A percentile compares a stretch with the other conserved stretches of the same genome.
Conservation (phyloP, 2,113 vertebrate species). For the Melanostigma gelatinosum region DNA sequence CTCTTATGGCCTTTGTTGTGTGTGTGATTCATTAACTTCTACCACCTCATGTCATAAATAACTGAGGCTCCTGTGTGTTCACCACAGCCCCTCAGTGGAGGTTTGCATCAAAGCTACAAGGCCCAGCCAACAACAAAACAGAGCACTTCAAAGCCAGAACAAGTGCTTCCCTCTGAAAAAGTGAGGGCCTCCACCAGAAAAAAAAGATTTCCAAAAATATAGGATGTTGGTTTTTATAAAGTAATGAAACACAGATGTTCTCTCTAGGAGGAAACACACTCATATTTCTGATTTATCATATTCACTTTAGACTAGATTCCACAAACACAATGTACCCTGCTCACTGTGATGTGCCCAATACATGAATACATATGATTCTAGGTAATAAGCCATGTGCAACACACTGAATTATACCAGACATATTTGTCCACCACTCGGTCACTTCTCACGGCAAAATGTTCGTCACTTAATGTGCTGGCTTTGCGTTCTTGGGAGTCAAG, state of each 20-base stretch:
- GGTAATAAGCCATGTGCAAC: not conserved
- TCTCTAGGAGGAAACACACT: not conserved
- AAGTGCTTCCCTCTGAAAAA: slow-evolving; percentile 36
- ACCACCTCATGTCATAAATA: slow-evolving; percentile 55
- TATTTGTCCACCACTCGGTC: not conserved
- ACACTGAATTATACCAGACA: not conserved
- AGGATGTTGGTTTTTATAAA: slow-evolving; percentile 42
- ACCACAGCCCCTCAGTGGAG: slow-evolving; percentile 24
- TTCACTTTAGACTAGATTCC: not conserved
- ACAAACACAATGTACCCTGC: not conserved
- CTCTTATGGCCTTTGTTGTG: not conserved
- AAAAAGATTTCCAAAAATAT: slow-evolving; percentile 30
- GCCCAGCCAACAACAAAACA: slow-evolving; percentile 34
- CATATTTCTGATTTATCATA: not conserved
- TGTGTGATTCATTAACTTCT: slow-evolving; percentile 55
- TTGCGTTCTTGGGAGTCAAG: not conserved
- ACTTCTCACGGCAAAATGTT: not conserved
- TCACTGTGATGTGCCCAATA: not conserved
- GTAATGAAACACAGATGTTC: slow-evolving; percentile 33
- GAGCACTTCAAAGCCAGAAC: slow-evolving; percentile 43
- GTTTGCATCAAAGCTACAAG: slow-evolving; percentile 53
- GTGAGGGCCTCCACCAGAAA: not conserved
- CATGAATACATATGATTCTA: not conserved
- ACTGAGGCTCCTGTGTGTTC: slow-evolving; percentile 27
- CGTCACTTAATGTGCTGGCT: slow-evolving; percentile 6